These are phyloP conservation scores for Solenopsis invicta DNA, from an alignment of 1,140 invertebrate genomes.

Conservation along the genomic window DNA sequence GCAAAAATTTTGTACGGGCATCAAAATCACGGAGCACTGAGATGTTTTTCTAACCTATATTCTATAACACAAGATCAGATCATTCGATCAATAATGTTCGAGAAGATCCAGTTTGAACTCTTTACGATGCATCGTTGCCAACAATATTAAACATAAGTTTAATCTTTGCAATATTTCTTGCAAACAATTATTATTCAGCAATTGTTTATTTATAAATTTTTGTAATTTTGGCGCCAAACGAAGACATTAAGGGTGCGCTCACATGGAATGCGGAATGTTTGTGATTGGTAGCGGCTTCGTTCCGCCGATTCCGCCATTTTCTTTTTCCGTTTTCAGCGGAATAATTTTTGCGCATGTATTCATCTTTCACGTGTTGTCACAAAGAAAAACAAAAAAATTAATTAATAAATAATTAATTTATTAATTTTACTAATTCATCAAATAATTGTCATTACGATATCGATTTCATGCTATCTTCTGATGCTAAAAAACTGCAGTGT, in stretches of 20 bases:
- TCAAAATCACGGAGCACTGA: neutral
- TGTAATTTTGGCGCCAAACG: slow-evolving; percentile 36
- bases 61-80: neutral
- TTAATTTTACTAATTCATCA: too few relatives aligned
- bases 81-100: neutral
- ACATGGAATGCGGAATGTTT: too few relatives aligned
- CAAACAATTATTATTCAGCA: neutral
- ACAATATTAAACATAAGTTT: neutral
- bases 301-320: too few relatives aligned
- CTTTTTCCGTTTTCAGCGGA: too few relatives aligned
- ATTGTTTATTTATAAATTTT: neutral
- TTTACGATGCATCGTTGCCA: neutral
- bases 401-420: too few relatives aligned
- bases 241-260: neutral
- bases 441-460: too few relatives aligned
- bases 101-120: neutral
- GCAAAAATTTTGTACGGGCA: neutral
- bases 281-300: too few relatives aligned
- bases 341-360: too few relatives aligned
- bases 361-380: too few relatives aligned
- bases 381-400: too few relatives aligned
- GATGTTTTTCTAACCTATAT: slow-evolving; percentile 49
- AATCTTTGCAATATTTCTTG: neutral
- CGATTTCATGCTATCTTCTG: too few relatives aligned
- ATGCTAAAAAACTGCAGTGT: too few relatives aligned